These are phyloP conservation scores for Sclerodermus sp. DNA, from an alignment of 2,888 invertebrate species.

Conservation along the genomic window DNA sequence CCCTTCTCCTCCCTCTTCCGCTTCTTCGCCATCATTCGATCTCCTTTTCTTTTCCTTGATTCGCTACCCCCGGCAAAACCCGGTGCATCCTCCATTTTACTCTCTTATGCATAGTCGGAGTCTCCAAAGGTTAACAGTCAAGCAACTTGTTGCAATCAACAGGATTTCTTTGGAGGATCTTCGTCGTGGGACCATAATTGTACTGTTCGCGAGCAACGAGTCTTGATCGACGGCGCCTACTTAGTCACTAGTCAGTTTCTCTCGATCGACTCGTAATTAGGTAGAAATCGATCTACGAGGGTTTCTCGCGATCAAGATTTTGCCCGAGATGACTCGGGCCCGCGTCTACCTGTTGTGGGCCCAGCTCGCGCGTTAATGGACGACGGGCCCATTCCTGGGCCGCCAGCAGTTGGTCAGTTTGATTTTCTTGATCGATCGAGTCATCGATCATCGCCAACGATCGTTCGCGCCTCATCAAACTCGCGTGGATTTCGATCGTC, in stretches of 20 bases:
- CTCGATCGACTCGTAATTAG: slow-evolving; percentile 11
- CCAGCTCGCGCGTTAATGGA: slow-evolving; percentile 12
- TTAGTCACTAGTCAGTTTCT: too few species aligned
- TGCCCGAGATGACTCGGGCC: neutral
- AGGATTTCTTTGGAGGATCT: too few species aligned
- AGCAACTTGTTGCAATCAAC: too few species aligned
- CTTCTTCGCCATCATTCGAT: neutral
- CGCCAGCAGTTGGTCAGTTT: neutral
- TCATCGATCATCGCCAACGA: slow-evolving; percentile 22
- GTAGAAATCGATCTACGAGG: slow-evolving; percentile 18
- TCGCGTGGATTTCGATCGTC: slow-evolving; percentile 1
- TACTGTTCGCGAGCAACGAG: too few species aligned
- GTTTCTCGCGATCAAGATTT: slow-evolving; percentile 11
- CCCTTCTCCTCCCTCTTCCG: slow-evolving; percentile 8
- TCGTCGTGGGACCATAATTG: too few species aligned
- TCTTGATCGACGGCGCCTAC: too few species aligned
- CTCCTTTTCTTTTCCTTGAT: slow-evolving; percentile 49
- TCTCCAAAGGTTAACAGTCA: too few species aligned
- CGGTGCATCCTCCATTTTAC: neutral
- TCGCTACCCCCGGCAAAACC: slow-evolving; percentile 30
- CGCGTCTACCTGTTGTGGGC: neutral
- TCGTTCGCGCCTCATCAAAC: slow-evolving; percentile 22
- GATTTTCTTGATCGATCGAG: slow-evolving; percentile 28
- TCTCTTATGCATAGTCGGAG: slow-evolving; percentile 17
- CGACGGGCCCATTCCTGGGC: neutral